A percentile compares a stretch with the other conserved stretches of the same genome.
phyloP scores from a whole-genome alignment of 2,888 invertebrate genomes.

The Saturnia pavonia region DNA sequence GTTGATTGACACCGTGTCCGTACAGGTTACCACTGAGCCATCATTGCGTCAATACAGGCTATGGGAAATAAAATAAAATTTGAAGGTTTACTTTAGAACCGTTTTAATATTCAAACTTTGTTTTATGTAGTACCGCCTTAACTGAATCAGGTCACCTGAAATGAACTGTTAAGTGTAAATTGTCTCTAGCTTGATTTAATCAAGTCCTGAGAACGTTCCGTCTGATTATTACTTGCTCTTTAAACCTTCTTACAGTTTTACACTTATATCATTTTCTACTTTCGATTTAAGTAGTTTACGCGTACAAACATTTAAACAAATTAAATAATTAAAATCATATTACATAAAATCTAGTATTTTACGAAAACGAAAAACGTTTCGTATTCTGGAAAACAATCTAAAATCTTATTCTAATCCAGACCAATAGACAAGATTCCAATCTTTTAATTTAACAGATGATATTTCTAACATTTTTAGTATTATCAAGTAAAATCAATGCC shows the following conservation, averaged over 20 bases:
- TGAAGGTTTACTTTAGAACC: not conserved
- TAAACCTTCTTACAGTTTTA: not conserved
- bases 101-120: not conserved
- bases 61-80: not conserved
- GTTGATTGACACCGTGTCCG: too few species aligned
- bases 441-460: not conserved
- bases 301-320: not conserved
- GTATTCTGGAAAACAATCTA: not conserved
- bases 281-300: not conserved
- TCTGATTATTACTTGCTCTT: not conserved
- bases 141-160: conserved; percentile 20
- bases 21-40: too few species aligned
- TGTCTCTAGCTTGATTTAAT: conserved; percentile 18
- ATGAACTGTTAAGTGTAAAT: conserved; percentile 21
- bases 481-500: not conserved
- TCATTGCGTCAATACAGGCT: not conserved
- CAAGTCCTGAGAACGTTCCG: not conserved
- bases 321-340: not conserved
- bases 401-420: not conserved
- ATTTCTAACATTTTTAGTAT: not conserved
- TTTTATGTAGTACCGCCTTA: conserved; percentile 10
- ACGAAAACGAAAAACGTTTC: not conserved
- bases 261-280: not conserved
- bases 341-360: not conserved
- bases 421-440: not conserved